phyloP scores from a whole-genome alignment of 2,113 vertebrate species.

The Athene noctua region DNA sequence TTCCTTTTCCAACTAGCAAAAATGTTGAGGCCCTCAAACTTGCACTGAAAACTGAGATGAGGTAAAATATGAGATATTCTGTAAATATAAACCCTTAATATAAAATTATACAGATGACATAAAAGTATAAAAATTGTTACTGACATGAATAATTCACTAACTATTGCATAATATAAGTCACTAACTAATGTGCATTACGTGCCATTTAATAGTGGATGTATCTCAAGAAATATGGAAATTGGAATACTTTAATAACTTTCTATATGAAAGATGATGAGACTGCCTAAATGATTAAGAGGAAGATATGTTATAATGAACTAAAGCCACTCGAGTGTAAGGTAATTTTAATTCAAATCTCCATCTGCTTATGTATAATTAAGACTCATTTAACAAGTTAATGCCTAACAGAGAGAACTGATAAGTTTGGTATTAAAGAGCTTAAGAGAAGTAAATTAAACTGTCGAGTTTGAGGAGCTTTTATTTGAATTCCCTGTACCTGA shows the following conservation, averaged over 20 bases:
- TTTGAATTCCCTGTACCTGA: constrained; percentile 76
- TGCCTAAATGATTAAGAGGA: constrained; percentile 89
- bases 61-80: constrained; percentile 47
- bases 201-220: constrained; percentile 81
- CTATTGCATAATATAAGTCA: constrained; percentile 72
- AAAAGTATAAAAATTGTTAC: constrained; percentile 72
- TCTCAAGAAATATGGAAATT: constrained; percentile 84
- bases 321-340: constrained; percentile 88
- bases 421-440: constrained; percentile 79
- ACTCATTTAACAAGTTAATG: constrained; percentile 90
- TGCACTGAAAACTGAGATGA: constrained; percentile 61
- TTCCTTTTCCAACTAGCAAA: background rate
- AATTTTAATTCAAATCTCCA: constrained; percentile 95
- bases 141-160: constrained; percentile 79
- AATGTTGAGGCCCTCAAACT: constrained; percentile 38
- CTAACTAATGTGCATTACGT: constrained; percentile 76
- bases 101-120: constrained; percentile 72
- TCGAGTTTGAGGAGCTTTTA: constrained; percentile 74
- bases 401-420: constrained; percentile 82
- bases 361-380: constrained; percentile 91
- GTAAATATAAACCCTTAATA: constrained; percentile 73
- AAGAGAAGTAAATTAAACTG: constrained; percentile 82
- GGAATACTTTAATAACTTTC: constrained; percentile 83
- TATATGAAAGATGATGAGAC: constrained; percentile 83
- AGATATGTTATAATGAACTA: constrained; percentile 92